Evolutionary conservation across 2,888 invertebrate genomes (phyloP).

Genomic region (Phoenoteleia sp.): DNA sequence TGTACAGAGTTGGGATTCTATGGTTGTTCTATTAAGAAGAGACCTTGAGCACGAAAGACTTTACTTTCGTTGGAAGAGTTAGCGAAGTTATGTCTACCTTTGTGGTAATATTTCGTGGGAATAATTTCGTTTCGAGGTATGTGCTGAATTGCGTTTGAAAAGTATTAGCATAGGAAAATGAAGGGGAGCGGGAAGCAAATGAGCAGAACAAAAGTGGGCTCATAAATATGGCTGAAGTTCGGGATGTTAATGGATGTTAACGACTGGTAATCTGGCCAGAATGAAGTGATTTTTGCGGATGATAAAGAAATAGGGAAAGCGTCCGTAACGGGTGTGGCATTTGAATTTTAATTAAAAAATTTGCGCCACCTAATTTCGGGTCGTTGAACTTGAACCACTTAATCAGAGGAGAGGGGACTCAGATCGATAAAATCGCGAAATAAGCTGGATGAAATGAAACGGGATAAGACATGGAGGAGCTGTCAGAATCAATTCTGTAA

Average conservation of each 20-base stretch:
- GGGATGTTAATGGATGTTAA: constrained; percentile 61
- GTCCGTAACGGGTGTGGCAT: constrained; percentile 1
- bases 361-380: constrained; percentile 4
- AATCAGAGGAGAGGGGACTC: constrained; percentile 28
- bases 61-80: constrained; percentile 37
- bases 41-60: constrained; percentile 21
- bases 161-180: constrained; percentile 66
- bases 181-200: constrained; percentile 57
- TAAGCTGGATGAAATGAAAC: constrained; percentile 50
- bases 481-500: constrained; percentile 34
- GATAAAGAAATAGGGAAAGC: constrained; percentile 1
- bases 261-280: constrained; percentile 49
- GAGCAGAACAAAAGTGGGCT: constrained; percentile 60
- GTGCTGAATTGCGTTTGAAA: constrained; percentile 36
- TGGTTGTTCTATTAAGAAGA: constrained; percentile 10
- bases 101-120: constrained; percentile 50
- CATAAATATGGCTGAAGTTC: constrained; percentile 61
- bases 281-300: constrained; percentile 50
- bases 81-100: constrained; percentile 44
- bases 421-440: constrained; percentile 40
- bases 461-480: constrained; percentile 7
- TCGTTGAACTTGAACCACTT: constrained; percentile 24
- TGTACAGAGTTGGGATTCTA: constrained; percentile 7
- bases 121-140: constrained; percentile 39
- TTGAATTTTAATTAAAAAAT: constrained; percentile 60